These are phyloP conservation scores for Megalopta genalis DNA, from an alignment of 1,140 invertebrate species.

Conservation along the genomic window DNA sequence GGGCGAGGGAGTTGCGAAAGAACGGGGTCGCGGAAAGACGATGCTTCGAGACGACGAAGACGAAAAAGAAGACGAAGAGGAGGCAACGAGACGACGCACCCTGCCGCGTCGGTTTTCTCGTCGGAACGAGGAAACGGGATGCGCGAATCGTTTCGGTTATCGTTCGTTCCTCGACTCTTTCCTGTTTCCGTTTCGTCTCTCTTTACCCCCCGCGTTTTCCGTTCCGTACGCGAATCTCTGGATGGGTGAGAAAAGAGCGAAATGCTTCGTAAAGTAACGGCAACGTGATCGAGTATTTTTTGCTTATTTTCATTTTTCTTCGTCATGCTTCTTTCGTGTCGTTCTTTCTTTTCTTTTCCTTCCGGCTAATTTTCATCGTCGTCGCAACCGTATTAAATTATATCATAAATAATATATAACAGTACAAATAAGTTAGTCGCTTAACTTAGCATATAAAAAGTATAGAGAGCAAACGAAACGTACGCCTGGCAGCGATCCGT, in stretches of 20 bases:
- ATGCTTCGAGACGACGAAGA: neutral
- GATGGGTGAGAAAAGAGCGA: slow-evolving; percentile 55
- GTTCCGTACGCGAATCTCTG: neutral
- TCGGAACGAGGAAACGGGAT: neutral
- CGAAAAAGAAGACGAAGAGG: slow-evolving; percentile 34
- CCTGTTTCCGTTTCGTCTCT: no score
- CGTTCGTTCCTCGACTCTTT: no score
- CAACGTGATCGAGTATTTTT: neutral
- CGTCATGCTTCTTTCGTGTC: neutral
- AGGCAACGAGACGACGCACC: neutral
- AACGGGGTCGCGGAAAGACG: slow-evolving; percentile 14
- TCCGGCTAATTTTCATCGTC: neutral
- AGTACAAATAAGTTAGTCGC: slow-evolving; percentile 1
- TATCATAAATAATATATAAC: slow-evolving; percentile 33
- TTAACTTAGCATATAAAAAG: slow-evolving; percentile 23
- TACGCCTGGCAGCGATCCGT: slow-evolving; percentile 31
- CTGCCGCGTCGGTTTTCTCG: neutral
- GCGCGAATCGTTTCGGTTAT: neutral
- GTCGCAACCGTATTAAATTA: slow-evolving; percentile 28
- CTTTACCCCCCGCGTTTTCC: neutral
- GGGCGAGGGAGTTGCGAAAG: slow-evolving; percentile 4
- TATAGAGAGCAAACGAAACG: slow-evolving; percentile 11
- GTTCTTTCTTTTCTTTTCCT: neutral
- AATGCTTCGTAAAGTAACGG: slow-evolving; percentile 32
- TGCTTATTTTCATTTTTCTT: no score